Evolutionary conservation across 1,140 invertebrate species (phyloP).

Genomic region (Drosophila jambulina): DNA sequence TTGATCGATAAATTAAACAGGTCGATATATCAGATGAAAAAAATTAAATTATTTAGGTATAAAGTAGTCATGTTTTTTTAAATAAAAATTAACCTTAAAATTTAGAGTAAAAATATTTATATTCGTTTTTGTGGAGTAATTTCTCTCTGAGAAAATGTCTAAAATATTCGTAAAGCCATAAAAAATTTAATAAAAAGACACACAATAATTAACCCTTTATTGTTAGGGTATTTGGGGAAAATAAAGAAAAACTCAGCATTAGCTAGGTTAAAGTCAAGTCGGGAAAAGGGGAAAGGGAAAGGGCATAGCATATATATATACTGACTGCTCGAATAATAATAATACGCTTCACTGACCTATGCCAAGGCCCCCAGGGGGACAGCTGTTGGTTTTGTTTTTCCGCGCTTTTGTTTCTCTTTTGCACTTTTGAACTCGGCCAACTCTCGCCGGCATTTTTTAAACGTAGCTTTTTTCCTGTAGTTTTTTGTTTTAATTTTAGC

Average conservation of each 20-base stretch:
- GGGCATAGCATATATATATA: not conserved
- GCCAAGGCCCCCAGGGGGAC: conserved; percentile 46
- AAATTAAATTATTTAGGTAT: not conserved
- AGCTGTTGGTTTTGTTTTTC: conserved; percentile 23
- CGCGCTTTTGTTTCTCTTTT: conserved; percentile 36
- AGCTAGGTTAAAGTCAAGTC: not conserved
- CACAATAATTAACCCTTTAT: not conserved
- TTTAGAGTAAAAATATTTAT: too few species aligned
- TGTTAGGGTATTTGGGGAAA: conserved; percentile 8
- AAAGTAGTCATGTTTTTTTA: not conserved
- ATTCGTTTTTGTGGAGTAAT: not conserved
- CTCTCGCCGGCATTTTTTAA: conserved; percentile 36
- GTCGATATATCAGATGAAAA: not conserved
- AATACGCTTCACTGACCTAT: conserved; percentile 77
- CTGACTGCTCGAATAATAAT: conserved; percentile 4
- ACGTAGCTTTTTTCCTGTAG: not conserved
- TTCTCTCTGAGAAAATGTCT: not conserved
- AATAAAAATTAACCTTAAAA: not conserved
- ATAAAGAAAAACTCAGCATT: conserved; percentile 1
- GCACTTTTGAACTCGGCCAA: conserved; percentile 62
- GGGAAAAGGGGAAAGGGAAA: conserved; percentile 1
- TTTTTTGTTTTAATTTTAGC: conserved; percentile 7
- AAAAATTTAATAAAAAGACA: not conserved
- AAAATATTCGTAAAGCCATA: too few species aligned
- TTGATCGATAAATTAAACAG: not conserved